Base-by-base conservation (phyloP, 2,113 vertebrate genomes). In the Eptesicus fuscus region DNA sequence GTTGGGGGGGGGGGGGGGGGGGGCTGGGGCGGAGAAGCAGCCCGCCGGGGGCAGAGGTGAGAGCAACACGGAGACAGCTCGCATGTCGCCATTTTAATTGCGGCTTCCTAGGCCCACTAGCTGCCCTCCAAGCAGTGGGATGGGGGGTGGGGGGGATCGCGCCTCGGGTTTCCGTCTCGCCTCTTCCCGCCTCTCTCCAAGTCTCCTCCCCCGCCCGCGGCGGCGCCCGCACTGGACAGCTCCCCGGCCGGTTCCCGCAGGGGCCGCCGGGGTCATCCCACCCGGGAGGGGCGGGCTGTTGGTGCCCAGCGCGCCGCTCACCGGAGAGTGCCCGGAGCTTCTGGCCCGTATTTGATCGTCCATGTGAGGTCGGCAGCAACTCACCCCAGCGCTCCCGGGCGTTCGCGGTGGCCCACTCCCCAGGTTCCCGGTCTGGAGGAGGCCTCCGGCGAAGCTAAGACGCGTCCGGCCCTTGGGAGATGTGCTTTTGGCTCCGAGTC, bases 51-150 rank as follows among this genome's bases (percentile, higher is more conserved):
- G 37, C 63, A n/a, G 61, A 78, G 51, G 92, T 84, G 78, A 83
- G 37, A 42, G 28, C 83, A 78, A 88, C 92, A 77, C 4, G 12
- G 73, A 89, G 95, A 56, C 91, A 9, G 76, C 61, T 90, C 69
- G 4, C 42, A 74, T 93, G 97, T 93, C 97, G 98, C 98, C 98
- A 98, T 97, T 97, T 98, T 98, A 96, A 95, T 44, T 69, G 53
- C 7, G 22, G 65, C 80, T 92, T 70, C 79, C 51, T 32, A 80
- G 95, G 71, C 76, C 84, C 93, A n/a, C 67, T 78, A 1, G 49
- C 91, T 53, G 83, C 67, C 61, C 67, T 78, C 28, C 40, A 6
- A 74, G 47, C 47, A 9, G 56, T 12, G 59, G 11, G 59, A 13
- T 16, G 49, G 12, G 61, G 12, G 53, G 1, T 16, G 1, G 22